Percentiles rank a stretch among this genome's conserved stretches.
Evolutionary conservation across 2,113 vertebrate species (phyloP).

Genomic region (Mandrillus leucophaeus): DNA sequence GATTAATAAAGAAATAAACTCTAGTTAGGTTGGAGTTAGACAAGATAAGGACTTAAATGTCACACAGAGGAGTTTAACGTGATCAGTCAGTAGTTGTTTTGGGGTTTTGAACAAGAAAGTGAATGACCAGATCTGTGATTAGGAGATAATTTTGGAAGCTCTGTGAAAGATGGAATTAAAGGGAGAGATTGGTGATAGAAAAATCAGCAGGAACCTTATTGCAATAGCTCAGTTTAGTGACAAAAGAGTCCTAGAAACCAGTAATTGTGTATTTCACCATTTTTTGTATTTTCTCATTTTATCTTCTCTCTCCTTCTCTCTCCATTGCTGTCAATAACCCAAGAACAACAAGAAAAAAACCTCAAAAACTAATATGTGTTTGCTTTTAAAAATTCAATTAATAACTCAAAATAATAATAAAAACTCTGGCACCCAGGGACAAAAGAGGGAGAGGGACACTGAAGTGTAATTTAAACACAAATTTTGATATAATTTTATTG

Average conservation of each 20-base stretch:
- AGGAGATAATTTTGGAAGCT: constrained; percentile 29
- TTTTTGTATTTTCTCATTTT: not conserved
- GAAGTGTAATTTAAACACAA: not conserved
- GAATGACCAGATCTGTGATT: not conserved
- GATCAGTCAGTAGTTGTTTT: not conserved
- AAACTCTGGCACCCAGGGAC: not conserved
- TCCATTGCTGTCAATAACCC: not conserved
- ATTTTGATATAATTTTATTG: not conserved
- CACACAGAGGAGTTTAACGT: not conserved
- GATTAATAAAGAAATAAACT: not conserved
- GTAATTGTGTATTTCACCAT: not conserved
- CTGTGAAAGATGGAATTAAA: not conserved
- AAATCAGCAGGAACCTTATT: not conserved
- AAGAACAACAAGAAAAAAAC: not conserved
- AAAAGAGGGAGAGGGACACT: not conserved
- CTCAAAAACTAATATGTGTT: not conserved
- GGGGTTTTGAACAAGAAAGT: not conserved
- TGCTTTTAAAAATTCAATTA: not conserved
- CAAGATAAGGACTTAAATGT: not conserved
- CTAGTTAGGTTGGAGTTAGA: too few relatives aligned
- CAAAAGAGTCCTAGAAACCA: not conserved
- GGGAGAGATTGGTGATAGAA: not conserved
- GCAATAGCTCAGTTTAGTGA: not conserved
- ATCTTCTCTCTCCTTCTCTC: not conserved
- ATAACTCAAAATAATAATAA: not conserved